A percentile compares a stretch with the other conserved stretches of the same genome.
phyloP scores from a whole-genome alignment of 2,888 invertebrate genomes.

The Miltochrista miniata region DNA sequence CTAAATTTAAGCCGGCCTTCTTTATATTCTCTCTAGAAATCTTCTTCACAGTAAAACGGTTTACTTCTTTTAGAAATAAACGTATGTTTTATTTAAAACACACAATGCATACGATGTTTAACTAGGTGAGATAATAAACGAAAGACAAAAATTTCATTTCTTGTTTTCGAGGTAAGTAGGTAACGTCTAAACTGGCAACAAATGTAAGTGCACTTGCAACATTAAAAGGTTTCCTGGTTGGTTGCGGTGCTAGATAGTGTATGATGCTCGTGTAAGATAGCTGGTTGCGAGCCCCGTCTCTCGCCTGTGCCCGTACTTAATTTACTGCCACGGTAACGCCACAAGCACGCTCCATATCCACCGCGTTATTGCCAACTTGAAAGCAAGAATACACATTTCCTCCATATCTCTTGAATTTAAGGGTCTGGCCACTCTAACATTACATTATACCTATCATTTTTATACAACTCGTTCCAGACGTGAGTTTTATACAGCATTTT shows the following conservation, averaged over 20 bases:
- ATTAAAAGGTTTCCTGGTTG: slow-evolving; percentile 51
- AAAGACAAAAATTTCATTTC: not conserved
- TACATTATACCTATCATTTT: slow-evolving; percentile 58
- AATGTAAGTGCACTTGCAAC: slow-evolving; percentile 51
- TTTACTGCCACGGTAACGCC: slow-evolving; percentile 80
- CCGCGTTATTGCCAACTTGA: slow-evolving; percentile 81
- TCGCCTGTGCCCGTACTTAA: slow-evolving; percentile 65
- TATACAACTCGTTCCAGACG: slow-evolving; percentile 45
- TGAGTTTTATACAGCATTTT: slow-evolving; percentile 42
- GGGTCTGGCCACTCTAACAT: slow-evolving; percentile 66
- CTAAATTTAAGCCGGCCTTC: slow-evolving; percentile 71
- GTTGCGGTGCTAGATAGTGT: slow-evolving; percentile 53
- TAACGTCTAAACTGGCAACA: slow-evolving; percentile 46
- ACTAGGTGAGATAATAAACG: slow-evolving; percentile 4
- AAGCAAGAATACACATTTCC: slow-evolving; percentile 80
- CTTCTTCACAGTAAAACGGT: slow-evolving; percentile 36
- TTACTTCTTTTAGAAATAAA: slow-evolving; percentile 13
- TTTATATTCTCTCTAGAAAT: slow-evolving; percentile 65
- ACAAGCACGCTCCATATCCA: slow-evolving; percentile 79
- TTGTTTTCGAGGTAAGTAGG: too few species aligned
- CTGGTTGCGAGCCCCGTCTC: slow-evolving; percentile 61
- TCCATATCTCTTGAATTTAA: slow-evolving; percentile 75
- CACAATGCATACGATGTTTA: not conserved
- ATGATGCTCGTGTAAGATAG: slow-evolving; percentile 61
- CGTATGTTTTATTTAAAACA: not conserved